Evolutionary conservation across 2,113 vertebrate species (phyloP).

Genomic region (Eurystomus gularis): DNA sequence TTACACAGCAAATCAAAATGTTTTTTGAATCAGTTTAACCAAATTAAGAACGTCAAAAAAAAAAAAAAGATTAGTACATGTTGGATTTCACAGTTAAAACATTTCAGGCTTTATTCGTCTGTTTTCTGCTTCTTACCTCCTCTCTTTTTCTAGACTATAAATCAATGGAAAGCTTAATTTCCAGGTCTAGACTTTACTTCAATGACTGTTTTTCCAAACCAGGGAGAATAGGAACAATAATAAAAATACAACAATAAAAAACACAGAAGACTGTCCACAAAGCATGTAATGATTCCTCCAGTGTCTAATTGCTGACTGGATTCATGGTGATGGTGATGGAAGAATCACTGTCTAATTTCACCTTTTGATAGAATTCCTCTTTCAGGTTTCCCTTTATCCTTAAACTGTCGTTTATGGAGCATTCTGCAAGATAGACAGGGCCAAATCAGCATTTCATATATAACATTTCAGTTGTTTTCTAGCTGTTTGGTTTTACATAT

Average conservation of each 20-base stretch:
- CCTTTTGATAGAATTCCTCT: background rate
- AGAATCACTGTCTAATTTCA: background rate
- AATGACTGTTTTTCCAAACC: background rate
- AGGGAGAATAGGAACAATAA: background rate
- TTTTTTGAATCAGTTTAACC: background rate
- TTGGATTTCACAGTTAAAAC: background rate
- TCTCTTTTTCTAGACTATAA: background rate
- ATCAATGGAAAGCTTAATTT: background rate
- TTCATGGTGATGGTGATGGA: background rate
- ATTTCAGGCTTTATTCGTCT: background rate
- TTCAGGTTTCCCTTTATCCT: background rate
- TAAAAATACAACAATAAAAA: background rate
- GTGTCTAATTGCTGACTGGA: background rate
- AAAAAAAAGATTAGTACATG: background rate
- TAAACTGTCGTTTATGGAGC: background rate
- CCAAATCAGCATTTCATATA: background rate
- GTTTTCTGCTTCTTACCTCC: background rate
- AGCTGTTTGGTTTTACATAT: background rate
- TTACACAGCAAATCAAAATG: background rate
- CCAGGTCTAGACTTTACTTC: background rate
- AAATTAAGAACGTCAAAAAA: background rate
- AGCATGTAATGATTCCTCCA: background rate
- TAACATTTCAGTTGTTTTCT: conserved; percentile 3
- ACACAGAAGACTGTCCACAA: background rate
- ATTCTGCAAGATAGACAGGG: background rate